Conservation (phyloP, 1,140 invertebrate species). For the Leptinotarsa defecta region DNA sequence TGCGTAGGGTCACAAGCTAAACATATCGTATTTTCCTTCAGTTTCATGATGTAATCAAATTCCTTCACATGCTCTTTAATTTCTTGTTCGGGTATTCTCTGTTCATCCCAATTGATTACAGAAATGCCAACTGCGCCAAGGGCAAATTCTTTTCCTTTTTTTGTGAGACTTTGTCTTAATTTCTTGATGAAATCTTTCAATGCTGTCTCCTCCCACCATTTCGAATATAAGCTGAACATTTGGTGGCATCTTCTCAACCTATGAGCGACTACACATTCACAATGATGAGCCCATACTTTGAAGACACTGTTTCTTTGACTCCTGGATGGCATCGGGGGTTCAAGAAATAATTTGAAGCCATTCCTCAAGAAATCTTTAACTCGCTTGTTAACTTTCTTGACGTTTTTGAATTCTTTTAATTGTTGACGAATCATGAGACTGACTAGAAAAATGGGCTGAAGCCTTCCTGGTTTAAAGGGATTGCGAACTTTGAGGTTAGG, state of each 20-base stretch:
- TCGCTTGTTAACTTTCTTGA: conserved; percentile 30
- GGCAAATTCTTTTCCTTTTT: conserved; percentile 57
- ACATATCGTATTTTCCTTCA: conserved; percentile 63
- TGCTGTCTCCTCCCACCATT: conserved; percentile 65
- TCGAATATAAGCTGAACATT: conserved; percentile 65
- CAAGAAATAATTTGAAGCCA: conserved; percentile 28
- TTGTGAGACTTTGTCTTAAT: conserved; percentile 57
- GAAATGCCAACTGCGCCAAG: conserved; percentile 55
- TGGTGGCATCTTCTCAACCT: conserved; percentile 65
- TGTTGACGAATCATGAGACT: conserved; percentile 30
- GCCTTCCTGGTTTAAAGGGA: conserved; percentile 9
- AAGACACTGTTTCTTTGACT: conserved; percentile 37
- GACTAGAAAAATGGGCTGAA: conserved; percentile 16
- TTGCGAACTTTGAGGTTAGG: conserved; percentile 42
- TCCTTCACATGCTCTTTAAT: conserved; percentile 59
- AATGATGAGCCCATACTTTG: conserved; percentile 63
- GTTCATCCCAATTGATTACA: conserved; percentile 62
- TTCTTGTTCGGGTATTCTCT: conserved; percentile 61
- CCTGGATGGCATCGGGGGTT: conserved; percentile 8
- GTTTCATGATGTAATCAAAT: conserved; percentile 60
- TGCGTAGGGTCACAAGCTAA: conserved; percentile 45
- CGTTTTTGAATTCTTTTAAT: conserved; percentile 28
- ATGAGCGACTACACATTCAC: conserved; percentile 68
- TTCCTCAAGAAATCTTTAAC: conserved; percentile 33
- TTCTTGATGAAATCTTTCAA: conserved; percentile 61